Conservation (phyloP, 1,140 invertebrate genomes). For the Nasonia giraulti region DNA sequence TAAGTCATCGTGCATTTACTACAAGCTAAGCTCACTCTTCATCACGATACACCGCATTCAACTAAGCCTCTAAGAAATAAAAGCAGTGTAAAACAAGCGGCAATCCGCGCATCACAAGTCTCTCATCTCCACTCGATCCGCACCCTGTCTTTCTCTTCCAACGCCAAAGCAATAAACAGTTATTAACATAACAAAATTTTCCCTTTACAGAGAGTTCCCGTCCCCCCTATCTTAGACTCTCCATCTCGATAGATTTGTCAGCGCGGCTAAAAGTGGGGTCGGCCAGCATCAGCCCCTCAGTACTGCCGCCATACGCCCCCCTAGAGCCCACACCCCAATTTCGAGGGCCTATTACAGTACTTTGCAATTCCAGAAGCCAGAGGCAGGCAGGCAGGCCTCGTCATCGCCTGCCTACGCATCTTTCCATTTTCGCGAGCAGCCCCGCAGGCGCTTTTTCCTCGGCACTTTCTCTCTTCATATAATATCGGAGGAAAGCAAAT, state of each 20-base stretch:
- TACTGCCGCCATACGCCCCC: neutral
- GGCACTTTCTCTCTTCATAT: neutral
- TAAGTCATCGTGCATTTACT: neutral
- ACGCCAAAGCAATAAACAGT: constrained; percentile 44
- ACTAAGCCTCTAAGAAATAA: neutral
- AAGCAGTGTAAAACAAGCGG: neutral
- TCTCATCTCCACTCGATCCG: neutral
- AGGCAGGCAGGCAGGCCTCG: neutral
- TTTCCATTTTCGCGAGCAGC: constrained; percentile 31
- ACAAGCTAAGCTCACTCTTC: neutral
- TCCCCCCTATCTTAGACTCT: neutral
- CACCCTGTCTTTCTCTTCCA: neutral
- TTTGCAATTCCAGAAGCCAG: constrained; percentile 47
- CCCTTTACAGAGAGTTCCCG: constrained; percentile 22
- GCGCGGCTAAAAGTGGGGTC: constrained; percentile 38
- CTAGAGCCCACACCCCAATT: constrained; percentile 28
- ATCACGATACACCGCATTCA: too few species aligned
- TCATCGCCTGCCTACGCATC: constrained; percentile 17
- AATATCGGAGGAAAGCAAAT: constrained; percentile 15
- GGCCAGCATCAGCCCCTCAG: neutral
- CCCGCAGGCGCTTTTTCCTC: constrained; percentile 35
- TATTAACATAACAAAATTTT: constrained; percentile 53
- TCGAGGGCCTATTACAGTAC: constrained; percentile 41
- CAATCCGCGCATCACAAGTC: neutral
- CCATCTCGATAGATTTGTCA: constrained; percentile 45